Evolutionary conservation across 1,140 invertebrate genomes (phyloP).

Genomic region (Megalopta genalis): DNA sequence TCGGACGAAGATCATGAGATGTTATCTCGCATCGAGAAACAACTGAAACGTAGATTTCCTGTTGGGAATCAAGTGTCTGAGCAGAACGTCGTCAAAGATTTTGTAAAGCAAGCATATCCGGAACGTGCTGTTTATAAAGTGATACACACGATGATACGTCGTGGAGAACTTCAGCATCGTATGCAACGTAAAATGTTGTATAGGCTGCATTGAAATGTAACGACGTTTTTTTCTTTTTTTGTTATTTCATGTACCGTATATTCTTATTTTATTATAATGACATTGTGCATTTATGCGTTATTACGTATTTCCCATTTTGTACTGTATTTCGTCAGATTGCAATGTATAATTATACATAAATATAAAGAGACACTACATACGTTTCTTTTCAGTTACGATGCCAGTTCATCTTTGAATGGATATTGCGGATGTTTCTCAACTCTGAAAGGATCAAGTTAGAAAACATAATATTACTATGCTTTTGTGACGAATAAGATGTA

Average conservation of each 20-base stretch:
- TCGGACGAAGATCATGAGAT: conserved; percentile 96
- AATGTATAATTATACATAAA: conserved; percentile 41
- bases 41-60: conserved; percentile 96
- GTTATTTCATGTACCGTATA: not conserved
- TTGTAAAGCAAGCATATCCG: conserved; percentile 95
- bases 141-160: conserved; percentile 94
- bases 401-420: conserved; percentile 78
- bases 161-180: conserved; percentile 96
- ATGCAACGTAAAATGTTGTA: conserved; percentile 98
- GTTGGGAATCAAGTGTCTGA: conserved; percentile 98
- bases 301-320: conserved; percentile 6
- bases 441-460: conserved; percentile 64
- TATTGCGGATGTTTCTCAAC: conserved; percentile 82
- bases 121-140: conserved; percentile 94
- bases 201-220: conserved; percentile 85
- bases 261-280: not conserved
- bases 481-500: not conserved
- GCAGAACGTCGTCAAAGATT: conserved; percentile 96
- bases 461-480: not conserved
- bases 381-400: conserved; percentile 43
- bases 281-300: conserved; percentile 15
- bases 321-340: conserved; percentile 1
- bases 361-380: conserved; percentile 31
- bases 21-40: conserved; percentile 94
- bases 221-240: conserved; percentile 35